Evolutionary conservation across 2,888 invertebrate genomes (phyloP).

Genomic region (Rhagonycha lutea): DNA sequence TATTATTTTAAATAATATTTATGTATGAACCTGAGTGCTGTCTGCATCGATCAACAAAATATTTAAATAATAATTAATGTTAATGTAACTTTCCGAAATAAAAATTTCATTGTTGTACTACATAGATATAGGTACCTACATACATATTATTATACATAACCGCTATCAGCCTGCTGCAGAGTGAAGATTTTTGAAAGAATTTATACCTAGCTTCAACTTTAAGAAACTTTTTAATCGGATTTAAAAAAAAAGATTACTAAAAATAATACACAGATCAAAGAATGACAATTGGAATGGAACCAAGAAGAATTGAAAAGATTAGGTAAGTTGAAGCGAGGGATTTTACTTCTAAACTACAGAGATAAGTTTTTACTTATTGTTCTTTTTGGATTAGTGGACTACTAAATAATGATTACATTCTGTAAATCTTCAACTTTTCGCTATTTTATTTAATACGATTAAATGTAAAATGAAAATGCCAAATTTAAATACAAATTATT

Average conservation of each 20-base stretch:
- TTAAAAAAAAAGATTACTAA: neutral
- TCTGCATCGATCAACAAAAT: neutral
- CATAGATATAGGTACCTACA: no score
- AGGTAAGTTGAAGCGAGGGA: neutral
- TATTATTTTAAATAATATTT: neutral
- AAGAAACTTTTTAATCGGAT: neutral
- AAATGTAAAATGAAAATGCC: no score
- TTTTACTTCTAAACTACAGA: neutral
- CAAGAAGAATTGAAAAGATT: neutral
- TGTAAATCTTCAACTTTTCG: no score
- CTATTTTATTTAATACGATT: no score
- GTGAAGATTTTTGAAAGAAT: neutral
- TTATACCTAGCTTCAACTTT: neutral
- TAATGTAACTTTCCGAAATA: neutral
- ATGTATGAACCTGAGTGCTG: neutral
- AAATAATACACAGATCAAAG: neutral
- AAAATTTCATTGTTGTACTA: neutral
- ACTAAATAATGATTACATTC: no score
- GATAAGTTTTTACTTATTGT: no score
- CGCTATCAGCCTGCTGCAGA: neutral
- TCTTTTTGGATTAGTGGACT: no score
- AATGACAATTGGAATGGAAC: neutral
- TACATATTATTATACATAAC: no score
- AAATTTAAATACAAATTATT: no score
- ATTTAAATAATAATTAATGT: neutral